Evolutionary conservation across 2,113 vertebrate genomes (phyloP), one percentile per base, ranked within the genome.

Genomic region (Ophiodon elongatus): DNA sequence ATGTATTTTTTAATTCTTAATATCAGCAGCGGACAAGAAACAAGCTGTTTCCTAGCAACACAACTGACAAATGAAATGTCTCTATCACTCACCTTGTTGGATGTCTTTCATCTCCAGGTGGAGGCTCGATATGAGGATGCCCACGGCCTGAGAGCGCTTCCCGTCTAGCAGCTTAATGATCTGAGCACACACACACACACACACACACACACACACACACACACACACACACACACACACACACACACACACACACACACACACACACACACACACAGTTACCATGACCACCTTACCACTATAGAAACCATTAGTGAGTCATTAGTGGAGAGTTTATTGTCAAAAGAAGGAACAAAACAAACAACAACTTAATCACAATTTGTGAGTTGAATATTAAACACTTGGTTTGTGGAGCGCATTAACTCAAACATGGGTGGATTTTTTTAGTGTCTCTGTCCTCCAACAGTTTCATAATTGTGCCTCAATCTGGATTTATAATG

Each of bases 41-140:
- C 8, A 17, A 0, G 10, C 0, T 6, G 67, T 64, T 63, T 70
- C 33, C 2, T 17, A 33, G 77, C 45, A 68, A 37, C 71, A 78
- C 57, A 29, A 23, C 31, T 37, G n/a, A 21, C 1, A 2, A 57
- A 31, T 67, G 4, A 69, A 39, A 45, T 1, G 8, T 9, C 13
- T 45, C 37, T 2, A 2, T 27, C 3, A 39, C 96, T 94, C 82
- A 99, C 98, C 98, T 88, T 97, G 97, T 60, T 97, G 96, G 84
- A 99, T 99, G 83, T 99, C 98, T 90, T 98, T 99, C 97, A 99
- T 99, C 79, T 99, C 98, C 88, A 99, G 95, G 84, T 99, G 98
- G 77, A 99, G 97, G 94, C 98, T 99, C 0, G 98, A 99, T 92
- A 99, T 99, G 92, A 99, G 94, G 93, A 99, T 99, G 87, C 97